Evolutionary conservation across 2,888 invertebrate genomes (phyloP), one percentile per base, ranked within the genome.

Genomic region (Pristionchus fissidentatus): DNA sequence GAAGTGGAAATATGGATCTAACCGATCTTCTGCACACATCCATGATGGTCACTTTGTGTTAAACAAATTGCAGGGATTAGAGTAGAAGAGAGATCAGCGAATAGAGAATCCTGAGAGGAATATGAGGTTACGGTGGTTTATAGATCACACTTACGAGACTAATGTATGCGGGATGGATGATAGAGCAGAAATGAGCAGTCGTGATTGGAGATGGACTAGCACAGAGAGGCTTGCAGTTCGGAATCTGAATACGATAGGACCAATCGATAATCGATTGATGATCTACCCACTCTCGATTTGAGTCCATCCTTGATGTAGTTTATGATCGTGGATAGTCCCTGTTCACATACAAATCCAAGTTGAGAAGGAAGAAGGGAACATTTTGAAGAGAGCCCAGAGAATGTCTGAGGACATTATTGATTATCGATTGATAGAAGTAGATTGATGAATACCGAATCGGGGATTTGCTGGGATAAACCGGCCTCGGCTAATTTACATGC

Each of bases 1-100:
- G n/a, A n/a, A n/a, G n/a, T n/a, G n/a, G n/a, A n/a, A n/a, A n/a
- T n/a, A n/a, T n/a, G 13, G 1, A 19, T 3, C 10, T 3, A 32
- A 77, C 77, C 77, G 15, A 52, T 77, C 32, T 52, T 46, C 52
- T 49, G 26, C 5, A n/a, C 52, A 35, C 77, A 77, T 1, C 15
- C 32, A 29, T 19, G 22, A 4, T 32, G 77, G 35, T 77, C 52
- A 19, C 8, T 29, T 3, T 77, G 22, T 7, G 77, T 26, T 10
- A 19, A 7, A 19, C 77, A 77, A 7, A 77, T 15, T 15, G 46
- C 32, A 22, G 77, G 77, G 49, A 77, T 32, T n/a, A 77, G 77
- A 49, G 49, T 49, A n/a, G 77, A 49, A 32, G 77, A 77, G 22
- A 77, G 77, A 77, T 77, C 49, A 49, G 77, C 4, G 52, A 77